Base-by-base conservation (phyloP, 2,797 vertebrate genomes). In the Discoglossus pictus region DNA sequence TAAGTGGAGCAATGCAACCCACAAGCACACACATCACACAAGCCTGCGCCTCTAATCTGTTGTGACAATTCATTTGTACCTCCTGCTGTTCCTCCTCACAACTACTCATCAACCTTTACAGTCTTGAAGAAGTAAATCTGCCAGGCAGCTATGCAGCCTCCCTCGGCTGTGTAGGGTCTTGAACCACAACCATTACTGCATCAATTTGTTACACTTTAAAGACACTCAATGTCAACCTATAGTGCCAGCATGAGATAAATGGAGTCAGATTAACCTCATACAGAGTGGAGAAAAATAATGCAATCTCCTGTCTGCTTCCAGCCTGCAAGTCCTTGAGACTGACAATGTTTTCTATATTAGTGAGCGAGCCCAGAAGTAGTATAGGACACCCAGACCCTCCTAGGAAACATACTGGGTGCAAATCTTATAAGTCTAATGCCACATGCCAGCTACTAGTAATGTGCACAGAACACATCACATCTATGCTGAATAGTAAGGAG, bases 171-270 rank as follows among this genome's bases (percentile, higher is more conserved):
- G 68, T 58, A 64, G 61, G 68, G 60, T 71, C 67, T 50, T 71
- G 52, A 58, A 43, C 68, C 61, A 36, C 21, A 25, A 43, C 68
- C 43, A 50, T 64, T 64, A 64, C 68, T 43, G 25, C 27, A 71
- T 52, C 68, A 71, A 71, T 71, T 71, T 64, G 60, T 71, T 71
- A 71, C 68, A 71, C 61, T 63, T 71, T 64, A 71, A 55, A 70
- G 59, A 63, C 59, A 56, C 67, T 70, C 68, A 58, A 18, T 71
- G 68, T 71, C 68, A 71, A 17, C 60, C 60, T 52, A 56, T 34
- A 51, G 61, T 23, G 44, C 52, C 43, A 55, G 61, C 60, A 20
- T 42, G 68, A 71, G 68, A 71, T 64, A 58, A 64, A 71, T 58
- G 61, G 52, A 64, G 25, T 23, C n/a, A 71, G 68, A 64, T 64